Base-by-base conservation (phyloP, 2,888 invertebrate genomes). In the Drosophila vallismaia region DNA sequence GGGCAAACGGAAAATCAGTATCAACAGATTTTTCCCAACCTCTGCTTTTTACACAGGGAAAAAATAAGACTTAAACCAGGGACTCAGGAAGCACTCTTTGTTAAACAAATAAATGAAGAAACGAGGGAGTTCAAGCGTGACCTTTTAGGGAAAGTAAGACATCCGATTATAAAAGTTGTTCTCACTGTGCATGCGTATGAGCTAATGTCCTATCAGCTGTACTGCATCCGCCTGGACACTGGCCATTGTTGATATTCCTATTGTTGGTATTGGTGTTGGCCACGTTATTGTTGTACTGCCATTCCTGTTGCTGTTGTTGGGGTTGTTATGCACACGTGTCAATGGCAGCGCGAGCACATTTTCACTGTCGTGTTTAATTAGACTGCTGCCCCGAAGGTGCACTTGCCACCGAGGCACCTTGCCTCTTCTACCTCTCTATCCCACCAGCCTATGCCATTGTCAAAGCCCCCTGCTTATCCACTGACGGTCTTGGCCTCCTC, bases 331-430 rank as follows among this genome's bases (percentile, higher is more conserved):
- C 82, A 79, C 84, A 83, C 86, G 86, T 83, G 82, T 88, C 83
- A 83, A 75, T 82, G 88, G 79, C 82, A 88, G 80, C 69, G 71
- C 60, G 80, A 77, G 80, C 83, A 83, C 88, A 88, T 79, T 82
- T 88, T 75, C 88, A 77, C 77, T 86, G 83, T 83, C 81, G 78
- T 77, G 88, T 84, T 88, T 84, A 84, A 84, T 84, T 84, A 88
- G 85, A 84, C 72, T 83, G 83, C 68, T 53, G 63, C 66, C 84
- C 86, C 64, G 51, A 75, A 77, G 86, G 69, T 82, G 81, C 75
- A 67, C 51, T 48, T 62, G 64, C 68, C 51, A 6, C 59, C 72
- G 53, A 6, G n/a, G 36, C 36, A n/a, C 36, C 28, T 33, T 59
- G 19, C 31, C 45, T 19, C 58, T 12, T 45, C 44, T 50, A 12